Conservation (phyloP, 2,113 vertebrate genomes). For the Ivindomyrus marchei region DNA sequence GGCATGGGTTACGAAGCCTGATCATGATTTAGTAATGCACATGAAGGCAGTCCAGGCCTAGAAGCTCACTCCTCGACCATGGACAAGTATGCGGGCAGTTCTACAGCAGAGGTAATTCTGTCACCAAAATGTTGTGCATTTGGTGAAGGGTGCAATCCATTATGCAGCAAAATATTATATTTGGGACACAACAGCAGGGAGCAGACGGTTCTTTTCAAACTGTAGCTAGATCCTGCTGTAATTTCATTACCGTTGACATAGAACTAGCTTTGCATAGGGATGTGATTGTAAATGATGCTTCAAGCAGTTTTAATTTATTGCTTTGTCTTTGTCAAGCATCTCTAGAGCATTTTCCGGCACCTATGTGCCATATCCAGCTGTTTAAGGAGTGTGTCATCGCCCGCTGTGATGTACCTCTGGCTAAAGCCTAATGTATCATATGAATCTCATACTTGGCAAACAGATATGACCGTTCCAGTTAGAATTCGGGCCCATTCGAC, state of each 20-base stretch:
- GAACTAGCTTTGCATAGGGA: background rate
- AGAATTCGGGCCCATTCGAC: background rate
- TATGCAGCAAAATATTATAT: background rate
- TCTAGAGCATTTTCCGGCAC: background rate
- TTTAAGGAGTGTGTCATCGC: background rate
- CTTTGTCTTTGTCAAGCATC: background rate
- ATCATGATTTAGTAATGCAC: background rate
- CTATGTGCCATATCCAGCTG: background rate
- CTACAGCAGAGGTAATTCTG: background rate
- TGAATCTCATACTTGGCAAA: background rate
- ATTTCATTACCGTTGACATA: background rate
- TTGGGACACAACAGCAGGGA: background rate
- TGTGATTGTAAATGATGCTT: background rate
- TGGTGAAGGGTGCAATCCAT: background rate
- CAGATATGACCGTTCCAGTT: background rate
- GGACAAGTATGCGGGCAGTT: background rate
- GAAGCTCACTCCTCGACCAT: background rate
- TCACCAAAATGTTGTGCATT: background rate
- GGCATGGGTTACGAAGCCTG: background rate
- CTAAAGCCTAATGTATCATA: background rate
- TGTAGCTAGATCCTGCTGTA: background rate
- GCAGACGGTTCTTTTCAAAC: background rate
- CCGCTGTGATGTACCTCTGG: background rate
- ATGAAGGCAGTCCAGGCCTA: background rate
- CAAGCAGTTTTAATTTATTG: background rate